A percentile compares a stretch with the other conserved stretches of the same genome.
Evolutionary conservation across 2,888 invertebrate genomes (phyloP).

Genomic region (Syrista parreyssii): DNA sequence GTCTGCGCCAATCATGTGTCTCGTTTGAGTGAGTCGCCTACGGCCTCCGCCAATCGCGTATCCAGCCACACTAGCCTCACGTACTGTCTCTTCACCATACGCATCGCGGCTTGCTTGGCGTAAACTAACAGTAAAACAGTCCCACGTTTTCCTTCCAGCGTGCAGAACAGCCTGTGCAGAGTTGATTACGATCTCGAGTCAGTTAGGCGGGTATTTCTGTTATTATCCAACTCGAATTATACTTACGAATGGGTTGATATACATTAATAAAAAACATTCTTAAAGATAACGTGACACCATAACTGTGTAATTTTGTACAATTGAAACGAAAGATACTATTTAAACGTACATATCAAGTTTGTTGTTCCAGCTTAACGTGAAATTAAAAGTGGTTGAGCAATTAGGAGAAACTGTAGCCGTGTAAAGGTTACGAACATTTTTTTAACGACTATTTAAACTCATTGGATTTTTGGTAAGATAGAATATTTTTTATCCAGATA

Average conservation of each 20-base stretch:
- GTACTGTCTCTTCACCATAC: not conserved
- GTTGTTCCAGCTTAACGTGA: not conserved
- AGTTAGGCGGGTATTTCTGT: not conserved
- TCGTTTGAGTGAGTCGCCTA: not conserved
- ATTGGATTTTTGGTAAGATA: not conserved
- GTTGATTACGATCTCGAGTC: not conserved
- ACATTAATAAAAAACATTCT: not conserved
- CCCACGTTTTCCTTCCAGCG: not conserved
- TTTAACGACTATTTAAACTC: not conserved
- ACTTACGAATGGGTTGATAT: not conserved
- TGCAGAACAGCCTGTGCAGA: not conserved
- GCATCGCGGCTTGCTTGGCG: not conserved
- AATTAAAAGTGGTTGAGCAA: not conserved
- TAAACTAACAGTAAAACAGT: not conserved
- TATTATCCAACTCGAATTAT: not conserved
- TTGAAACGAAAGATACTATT: not conserved
- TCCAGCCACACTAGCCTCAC: not conserved
- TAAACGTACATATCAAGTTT: not conserved
- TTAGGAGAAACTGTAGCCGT: not conserved
- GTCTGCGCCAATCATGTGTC: slow-evolving; percentile 48
- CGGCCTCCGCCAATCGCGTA: not conserved
- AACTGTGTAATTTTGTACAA: not conserved
- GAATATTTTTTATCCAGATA: not conserved
- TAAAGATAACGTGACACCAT: not conserved
- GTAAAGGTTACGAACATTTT: not conserved